These are phyloP conservation scores for Autographa pulchrina DNA, from an alignment of 2,888 invertebrate species.

Conservation along the genomic window DNA sequence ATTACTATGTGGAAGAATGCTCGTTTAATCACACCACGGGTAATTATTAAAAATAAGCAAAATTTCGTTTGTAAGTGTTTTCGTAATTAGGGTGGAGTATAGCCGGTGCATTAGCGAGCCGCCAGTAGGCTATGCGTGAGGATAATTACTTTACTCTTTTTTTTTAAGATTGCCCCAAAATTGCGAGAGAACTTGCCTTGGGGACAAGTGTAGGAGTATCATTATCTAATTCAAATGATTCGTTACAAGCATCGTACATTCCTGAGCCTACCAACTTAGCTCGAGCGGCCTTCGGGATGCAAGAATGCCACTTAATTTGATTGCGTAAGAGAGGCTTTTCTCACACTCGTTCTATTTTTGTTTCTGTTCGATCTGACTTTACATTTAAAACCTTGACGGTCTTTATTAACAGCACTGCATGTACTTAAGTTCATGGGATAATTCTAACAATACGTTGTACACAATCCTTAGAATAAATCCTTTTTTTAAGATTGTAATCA, in stretches of 20 bases:
- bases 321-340: not conserved
- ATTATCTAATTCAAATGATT: slow-evolving; percentile 33
- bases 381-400: not conserved
- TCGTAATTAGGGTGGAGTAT: slow-evolving; percentile 42
- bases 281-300: not conserved
- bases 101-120: slow-evolving; percentile 36
- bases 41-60: slow-evolving; percentile 58
- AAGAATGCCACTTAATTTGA: not conserved
- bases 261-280: slow-evolving; percentile 2
- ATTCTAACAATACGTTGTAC: slow-evolving; percentile 1
- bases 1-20: slow-evolving; percentile 64
- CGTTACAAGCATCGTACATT: slow-evolving; percentile 7
- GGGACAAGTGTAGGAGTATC: slow-evolving; percentile 12
- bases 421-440: slow-evolving; percentile 1
- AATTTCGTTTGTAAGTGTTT: slow-evolving; percentile 47
- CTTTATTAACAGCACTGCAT: not conserved
- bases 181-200: slow-evolving; percentile 41
- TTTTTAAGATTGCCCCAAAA: slow-evolving; percentile 48
- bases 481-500: not conserved
- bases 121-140: slow-evolving; percentile 42
- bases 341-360: not conserved
- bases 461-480: slow-evolving; percentile 4
- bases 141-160: slow-evolving; percentile 43
- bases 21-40: slow-evolving; percentile 56
- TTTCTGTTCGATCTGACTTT: not conserved